These are phyloP conservation scores for Tauraco erythrolophus DNA, from an alignment of 2,113 vertebrate species.

Conservation along the genomic window DNA sequence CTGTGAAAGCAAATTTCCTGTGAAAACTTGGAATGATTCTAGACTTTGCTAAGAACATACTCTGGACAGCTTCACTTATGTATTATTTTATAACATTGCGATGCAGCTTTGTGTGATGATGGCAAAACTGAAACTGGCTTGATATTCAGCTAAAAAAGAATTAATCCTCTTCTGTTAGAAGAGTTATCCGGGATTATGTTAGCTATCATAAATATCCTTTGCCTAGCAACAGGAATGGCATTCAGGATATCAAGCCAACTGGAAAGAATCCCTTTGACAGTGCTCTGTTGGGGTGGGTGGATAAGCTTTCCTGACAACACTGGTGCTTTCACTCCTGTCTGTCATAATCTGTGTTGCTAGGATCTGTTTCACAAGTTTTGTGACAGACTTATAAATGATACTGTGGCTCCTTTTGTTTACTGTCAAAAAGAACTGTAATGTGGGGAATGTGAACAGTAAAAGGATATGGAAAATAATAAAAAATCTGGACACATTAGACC, in stretches of 20 bases:
- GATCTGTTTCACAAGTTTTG: slow-evolving; percentile 41
- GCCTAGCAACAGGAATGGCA: slow-evolving; percentile 50
- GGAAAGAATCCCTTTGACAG: slow-evolving; percentile 51
- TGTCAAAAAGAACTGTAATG: not conserved
- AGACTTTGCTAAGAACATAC: not conserved
- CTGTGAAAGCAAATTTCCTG: not conserved
- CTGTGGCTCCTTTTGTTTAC: slow-evolving; percentile 29
- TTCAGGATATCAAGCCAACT: slow-evolving; percentile 45
- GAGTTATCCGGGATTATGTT: slow-evolving; percentile 16
- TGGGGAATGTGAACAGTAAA: not conserved
- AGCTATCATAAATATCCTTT: slow-evolving; percentile 26
- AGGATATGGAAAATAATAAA: not conserved
- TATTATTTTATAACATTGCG: not conserved
- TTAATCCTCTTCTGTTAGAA: not conserved
- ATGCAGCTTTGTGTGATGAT: not conserved
- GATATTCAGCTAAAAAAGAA: not conserved
- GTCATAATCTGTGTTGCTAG: slow-evolving; percentile 42
- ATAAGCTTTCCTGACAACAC: slow-evolving; percentile 37
- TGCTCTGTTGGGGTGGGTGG: slow-evolving; percentile 15
- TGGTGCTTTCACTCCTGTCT: not conserved
- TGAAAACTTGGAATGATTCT: not conserved
- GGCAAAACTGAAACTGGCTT: not conserved
- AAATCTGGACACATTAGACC: accelerated
- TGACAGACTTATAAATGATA: slow-evolving; percentile 40
- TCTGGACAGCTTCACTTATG: not conserved